These are phyloP conservation scores for Aurelia aurita DNA, from an alignment of 30 jellyfish, hydroid and myxozoan genomes.

Conservation along the genomic window DNA sequence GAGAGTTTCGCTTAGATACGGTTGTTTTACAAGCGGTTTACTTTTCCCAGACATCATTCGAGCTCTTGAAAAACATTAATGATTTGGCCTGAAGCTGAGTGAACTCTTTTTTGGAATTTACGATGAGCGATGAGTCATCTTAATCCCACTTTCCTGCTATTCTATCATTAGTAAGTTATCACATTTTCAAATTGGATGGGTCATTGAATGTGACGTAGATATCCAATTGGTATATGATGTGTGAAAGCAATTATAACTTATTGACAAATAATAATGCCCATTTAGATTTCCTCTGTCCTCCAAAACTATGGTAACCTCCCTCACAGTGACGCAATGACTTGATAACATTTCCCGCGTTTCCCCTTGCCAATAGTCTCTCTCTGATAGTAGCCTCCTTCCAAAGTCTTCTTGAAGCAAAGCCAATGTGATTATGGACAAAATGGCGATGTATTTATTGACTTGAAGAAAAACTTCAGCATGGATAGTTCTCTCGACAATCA, in stretches of 20 bases:
- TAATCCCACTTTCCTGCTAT: too few species aligned
- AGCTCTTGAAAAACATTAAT: neutral
- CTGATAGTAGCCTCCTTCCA: slow-evolving; percentile 7
- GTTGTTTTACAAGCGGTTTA: neutral
- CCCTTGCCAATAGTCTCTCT: neutral
- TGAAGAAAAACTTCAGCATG: neutral
- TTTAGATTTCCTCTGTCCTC: too few species aligned
- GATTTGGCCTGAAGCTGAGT: neutral
- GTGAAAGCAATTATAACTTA: neutral
- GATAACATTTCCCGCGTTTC: neutral
- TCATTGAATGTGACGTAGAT: neutral
- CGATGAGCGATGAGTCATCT: too few species aligned
- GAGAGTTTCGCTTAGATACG: neutral
- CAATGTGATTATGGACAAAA: neutral
- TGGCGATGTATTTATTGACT: neutral
- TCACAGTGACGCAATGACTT: slow-evolving; percentile 3
- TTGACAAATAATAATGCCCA: neutral
- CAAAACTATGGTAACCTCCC: too few species aligned
- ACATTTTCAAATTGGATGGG: neutral
- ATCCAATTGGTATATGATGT: neutral
- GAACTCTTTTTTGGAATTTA: neutral
- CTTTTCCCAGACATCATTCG: neutral
- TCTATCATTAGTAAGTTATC: neutral
- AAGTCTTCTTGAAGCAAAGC: neutral
- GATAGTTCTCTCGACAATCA: too few species aligned